Conservation (phyloP, 2,797 vertebrate genomes). For the Pseudotriccus pelzelni region DNA sequence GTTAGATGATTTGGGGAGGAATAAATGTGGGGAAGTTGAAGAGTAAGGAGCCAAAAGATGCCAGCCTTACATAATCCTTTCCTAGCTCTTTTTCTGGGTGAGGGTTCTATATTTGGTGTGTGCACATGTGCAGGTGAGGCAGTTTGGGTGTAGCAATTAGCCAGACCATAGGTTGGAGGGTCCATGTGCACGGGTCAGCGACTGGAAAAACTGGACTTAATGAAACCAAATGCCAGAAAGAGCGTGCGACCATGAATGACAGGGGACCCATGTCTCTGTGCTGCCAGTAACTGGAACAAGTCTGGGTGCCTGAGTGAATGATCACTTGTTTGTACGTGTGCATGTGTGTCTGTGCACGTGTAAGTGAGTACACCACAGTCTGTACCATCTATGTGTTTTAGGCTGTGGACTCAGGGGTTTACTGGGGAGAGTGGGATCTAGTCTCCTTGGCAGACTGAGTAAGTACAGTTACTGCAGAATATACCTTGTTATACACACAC, state of each 20-base stretch:
- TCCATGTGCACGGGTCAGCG: accelerated
- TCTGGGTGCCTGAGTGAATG: background rate
- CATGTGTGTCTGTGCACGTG: background rate
- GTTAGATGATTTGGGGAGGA: background rate
- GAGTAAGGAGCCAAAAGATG: background rate
- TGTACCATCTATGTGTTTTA: background rate
- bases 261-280: accelerated
- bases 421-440: background rate
- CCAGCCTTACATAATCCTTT: background rate
- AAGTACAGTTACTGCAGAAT: background rate
- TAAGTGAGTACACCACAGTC: accelerated
- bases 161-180: background rate
- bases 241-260: background rate
- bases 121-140: background rate
- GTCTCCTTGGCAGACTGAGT: background rate
- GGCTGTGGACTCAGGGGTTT: background rate
- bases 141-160: background rate
- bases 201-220: background rate
- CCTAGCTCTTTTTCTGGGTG: background rate
- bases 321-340: background rate
- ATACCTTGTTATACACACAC: background rate
- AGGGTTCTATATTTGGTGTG: background rate
- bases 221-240: background rate
- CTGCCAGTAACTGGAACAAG: background rate
- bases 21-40: background rate